Evolutionary conservation across 2,113 vertebrate species (phyloP).

Genomic region (Paraplagusia blochii): DNA sequence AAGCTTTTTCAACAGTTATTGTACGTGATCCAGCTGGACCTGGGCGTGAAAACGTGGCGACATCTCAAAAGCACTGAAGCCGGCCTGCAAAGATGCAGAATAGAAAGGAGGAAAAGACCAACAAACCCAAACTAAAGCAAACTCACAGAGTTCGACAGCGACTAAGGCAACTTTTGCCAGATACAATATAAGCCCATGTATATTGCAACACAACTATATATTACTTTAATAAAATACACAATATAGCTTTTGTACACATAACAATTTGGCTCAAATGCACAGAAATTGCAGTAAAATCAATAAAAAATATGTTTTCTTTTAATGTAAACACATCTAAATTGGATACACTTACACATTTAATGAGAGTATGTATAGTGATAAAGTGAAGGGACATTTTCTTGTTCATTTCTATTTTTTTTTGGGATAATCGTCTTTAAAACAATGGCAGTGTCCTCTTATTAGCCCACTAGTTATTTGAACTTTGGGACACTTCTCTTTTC

Average conservation of each 20-base stretch:
- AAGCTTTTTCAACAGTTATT: conserved; percentile 93
- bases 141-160: conserved; percentile 99
- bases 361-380: conserved; percentile 89
- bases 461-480: conserved; percentile 48
- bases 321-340: conserved; percentile 99
- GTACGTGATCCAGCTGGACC: conserved; percentile 80
- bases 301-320: conserved; percentile 93
- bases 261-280: conserved; percentile 99
- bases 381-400: conserved; percentile 89
- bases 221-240: conserved; percentile 99
- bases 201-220: conserved; percentile 99
- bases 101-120: conserved; percentile 73
- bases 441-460: conserved; percentile 90
- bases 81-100: conserved; percentile 85
- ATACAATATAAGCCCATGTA: conserved; percentile 99
- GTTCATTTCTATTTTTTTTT: conserved; percentile 80
- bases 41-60: conserved; percentile 88
- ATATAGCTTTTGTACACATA: conserved; percentile 99
- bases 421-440: conserved; percentile 71
- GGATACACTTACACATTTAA: conserved; percentile 99
- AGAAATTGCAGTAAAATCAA: conserved; percentile 99
- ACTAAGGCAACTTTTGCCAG: conserved; percentile 99
- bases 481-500: conserved; percentile 57
- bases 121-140: conserved; percentile 84
- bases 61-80: conserved; percentile 90